Evolutionary conservation across 2,797 vertebrate species (phyloP).

Genomic region (Sarcoramphus papa): DNA sequence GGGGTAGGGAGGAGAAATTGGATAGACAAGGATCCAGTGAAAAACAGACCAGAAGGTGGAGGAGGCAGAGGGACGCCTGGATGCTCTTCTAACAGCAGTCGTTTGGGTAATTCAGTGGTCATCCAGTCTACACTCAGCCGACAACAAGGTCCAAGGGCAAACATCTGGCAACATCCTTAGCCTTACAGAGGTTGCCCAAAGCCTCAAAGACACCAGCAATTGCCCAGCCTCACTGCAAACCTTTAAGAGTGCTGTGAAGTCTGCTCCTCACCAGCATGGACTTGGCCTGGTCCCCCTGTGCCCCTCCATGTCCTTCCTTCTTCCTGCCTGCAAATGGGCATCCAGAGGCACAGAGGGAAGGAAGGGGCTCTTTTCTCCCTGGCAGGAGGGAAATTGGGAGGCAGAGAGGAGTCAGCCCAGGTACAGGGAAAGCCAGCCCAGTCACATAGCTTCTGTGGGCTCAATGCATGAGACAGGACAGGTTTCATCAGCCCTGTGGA

Average conservation of each 20-base stretch:
- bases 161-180: background rate
- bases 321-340: background rate
- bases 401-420: background rate
- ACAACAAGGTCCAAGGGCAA: background rate
- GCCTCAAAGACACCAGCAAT: background rate
- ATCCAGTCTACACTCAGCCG: background rate
- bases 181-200: background rate
- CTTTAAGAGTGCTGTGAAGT: background rate
- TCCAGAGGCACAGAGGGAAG: background rate
- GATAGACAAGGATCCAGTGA: background rate
- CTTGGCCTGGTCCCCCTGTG: background rate
- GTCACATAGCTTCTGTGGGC: background rate
- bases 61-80: background rate
- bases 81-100: background rate
- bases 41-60: background rate
- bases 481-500: background rate
- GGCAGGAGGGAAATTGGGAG: background rate
- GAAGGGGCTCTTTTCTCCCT: background rate
- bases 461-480: background rate
- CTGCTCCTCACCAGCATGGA: background rate
- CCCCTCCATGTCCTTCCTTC: background rate
- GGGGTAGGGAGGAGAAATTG: background rate
- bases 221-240: background rate
- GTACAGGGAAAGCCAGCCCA: background rate
- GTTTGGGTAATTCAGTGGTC: background rate